Base-by-base conservation (phyloP, 2,888 invertebrate genomes). In the Platycheirus rosarum region DNA sequence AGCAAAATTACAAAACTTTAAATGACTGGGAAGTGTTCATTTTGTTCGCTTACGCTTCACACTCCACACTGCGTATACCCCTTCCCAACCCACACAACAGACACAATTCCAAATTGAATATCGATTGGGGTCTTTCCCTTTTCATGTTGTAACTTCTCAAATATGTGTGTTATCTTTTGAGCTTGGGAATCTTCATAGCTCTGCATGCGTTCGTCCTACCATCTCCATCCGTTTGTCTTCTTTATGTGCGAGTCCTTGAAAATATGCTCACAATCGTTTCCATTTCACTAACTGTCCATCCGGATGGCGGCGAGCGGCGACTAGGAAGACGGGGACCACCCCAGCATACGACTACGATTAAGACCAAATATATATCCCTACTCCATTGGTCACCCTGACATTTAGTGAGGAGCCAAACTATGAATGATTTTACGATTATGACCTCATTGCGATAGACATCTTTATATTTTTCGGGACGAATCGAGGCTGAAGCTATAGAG, bases 1-100 rank as follows among this genome's bases (percentile, higher is more conserved):
- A 65, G 18, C 80, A 75, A 80, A 75, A 80, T 80, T 75, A 70
- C 75, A 75, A 80, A 80, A 80, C 70, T 75, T 80, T 75, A 70
- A 75, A 75, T 71, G 75, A 75, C 60, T 70, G 62, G 51, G 46
- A 75, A 63, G 46, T 65, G 23, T 49, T 62, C 57, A 53, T 37
- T 18, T 20, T 26, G 49, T 18, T 26, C 57, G 53, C 18, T 44
- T 23, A 9, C 35, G 3, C 9, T 1, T 23, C 51, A 20, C 13
- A n/a, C 13, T 18, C 44, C 11, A 2, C 7, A 1, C n/a, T 14
- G 29, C 26, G 14, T 32, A 9, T 18, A 44, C 60, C 51, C 53
- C 18, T 35, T 26, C 32, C 13, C 49, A 60, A 51, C 57, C 48
- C 7, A 2, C 1, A 37, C 20, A 37, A 4, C 53, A 20, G 18